Percentiles rank a stretch among this genome's conserved stretches.
Evolutionary conservation across 2,888 invertebrate species (phyloP).

Genomic region (Thymelicus acteon): DNA sequence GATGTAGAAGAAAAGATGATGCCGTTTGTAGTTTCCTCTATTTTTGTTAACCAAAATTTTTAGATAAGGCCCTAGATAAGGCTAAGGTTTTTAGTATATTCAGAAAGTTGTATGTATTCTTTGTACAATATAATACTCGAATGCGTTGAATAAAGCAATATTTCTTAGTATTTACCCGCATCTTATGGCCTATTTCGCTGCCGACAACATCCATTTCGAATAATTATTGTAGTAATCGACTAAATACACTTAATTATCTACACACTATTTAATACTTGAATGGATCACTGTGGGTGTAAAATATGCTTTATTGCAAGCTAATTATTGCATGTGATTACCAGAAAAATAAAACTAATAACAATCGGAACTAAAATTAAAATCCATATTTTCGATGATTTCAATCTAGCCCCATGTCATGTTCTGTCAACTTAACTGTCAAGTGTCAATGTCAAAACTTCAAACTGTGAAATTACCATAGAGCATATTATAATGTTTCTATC

Average conservation of each 20-base stretch:
- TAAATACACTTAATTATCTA: not conserved
- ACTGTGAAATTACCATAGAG: too few species aligned
- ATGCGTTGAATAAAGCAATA: not conserved
- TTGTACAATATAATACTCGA: not conserved
- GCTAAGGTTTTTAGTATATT: not conserved
- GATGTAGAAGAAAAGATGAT: too few species aligned
- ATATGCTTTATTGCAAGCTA: not conserved
- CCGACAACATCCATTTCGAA: slow-evolving; percentile 90
- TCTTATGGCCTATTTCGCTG: slow-evolving; percentile 94
- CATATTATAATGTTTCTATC: not conserved
- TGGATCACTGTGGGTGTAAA: not conserved
- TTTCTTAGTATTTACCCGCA: slow-evolving; percentile 86
- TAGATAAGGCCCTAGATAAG: too few species aligned
- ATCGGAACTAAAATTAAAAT: slow-evolving; percentile 15
- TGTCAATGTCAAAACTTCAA: too few species aligned
- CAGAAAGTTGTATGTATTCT: not conserved
- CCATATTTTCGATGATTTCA: slow-evolving; percentile 4
- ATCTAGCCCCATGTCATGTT: slow-evolving; percentile 1
- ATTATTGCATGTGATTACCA: not conserved
- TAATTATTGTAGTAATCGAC: slow-evolving; percentile 29
- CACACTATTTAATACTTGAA: slow-evolving; percentile 13
- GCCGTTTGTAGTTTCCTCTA: too few species aligned
- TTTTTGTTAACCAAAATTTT: too few species aligned
- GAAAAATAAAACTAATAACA: slow-evolving; percentile 2
- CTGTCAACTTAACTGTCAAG: not conserved